Evolutionary conservation across 2,888 invertebrate genomes (phyloP), one percentile per base, ranked within the genome.

Genomic region (Dexiosoma caninum): DNA sequence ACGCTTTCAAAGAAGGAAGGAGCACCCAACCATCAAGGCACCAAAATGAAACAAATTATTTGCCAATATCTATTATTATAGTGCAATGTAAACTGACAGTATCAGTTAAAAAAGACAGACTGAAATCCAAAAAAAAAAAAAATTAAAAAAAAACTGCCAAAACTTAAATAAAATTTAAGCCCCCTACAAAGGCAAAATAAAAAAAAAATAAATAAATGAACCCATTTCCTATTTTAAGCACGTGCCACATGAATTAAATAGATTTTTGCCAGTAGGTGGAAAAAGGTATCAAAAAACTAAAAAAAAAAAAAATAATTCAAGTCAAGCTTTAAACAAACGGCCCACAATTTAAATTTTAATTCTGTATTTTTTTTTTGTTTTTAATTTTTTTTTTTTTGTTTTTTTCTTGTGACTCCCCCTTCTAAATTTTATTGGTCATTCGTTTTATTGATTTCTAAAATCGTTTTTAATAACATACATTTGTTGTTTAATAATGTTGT

Each of bases 181-280:
- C 49, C 55, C 55, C 10, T 10, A 64, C 19, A 49, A 49, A 51
- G 59, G 2, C 23, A 40, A 62, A 27, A 6, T 6, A 27, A 27
- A 27, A 27, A n/a, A n/a, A 27, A 27, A 27, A 3, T 27, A 5
- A 27, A 78, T 60, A 40, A 64, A 0, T 53, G 2, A 21, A 53
- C 12, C 49, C 40, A 76, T 76, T 80, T 76, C 76, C 67, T 86
- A 88, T 89, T 87, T 87, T 85, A 87, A 86, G 89, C 89, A 89
- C 89, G 89, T 89, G 89, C 89, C 89, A 88, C 89, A 89, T 88
- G 89, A 89, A 87, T 85, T 86, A 88, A 89, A 89, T 88, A 88
- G 89, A 88, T 88, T 88, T 76, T 88, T 85, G 89, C 88, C 88
- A 88, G 88, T 88, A 88, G 89, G 88, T 88, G 88, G 87, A 88